phyloP scores from a whole-genome alignment of 2,797 vertebrate genomes.

The Sebastes diploproa region DNA sequence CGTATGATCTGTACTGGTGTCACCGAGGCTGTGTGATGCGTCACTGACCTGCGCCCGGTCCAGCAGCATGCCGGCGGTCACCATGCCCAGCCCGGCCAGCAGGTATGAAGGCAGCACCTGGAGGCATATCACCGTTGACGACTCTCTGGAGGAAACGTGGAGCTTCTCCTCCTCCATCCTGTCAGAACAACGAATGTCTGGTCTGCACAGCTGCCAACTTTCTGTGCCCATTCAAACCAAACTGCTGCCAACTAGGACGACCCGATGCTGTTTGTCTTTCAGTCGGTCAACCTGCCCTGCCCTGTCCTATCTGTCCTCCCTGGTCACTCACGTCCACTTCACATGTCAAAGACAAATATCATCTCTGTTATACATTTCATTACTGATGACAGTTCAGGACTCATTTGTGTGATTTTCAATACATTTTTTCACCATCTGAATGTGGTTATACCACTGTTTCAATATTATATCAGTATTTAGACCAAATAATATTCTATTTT shows the following conservation, averaged over 20 bases:
- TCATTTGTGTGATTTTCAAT: neutral
- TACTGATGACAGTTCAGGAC: neutral
- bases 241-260: slow-evolving; percentile 23
- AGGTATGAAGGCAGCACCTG: slow-evolving; percentile 87
- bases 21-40: neutral
- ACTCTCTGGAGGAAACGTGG: slow-evolving; percentile 74
- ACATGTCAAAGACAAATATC: neutral
- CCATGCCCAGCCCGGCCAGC: slow-evolving; percentile 89
- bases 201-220: neutral
- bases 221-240: neutral
- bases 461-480: neutral
- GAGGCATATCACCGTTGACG: slow-evolving; percentile 76
- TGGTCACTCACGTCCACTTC: neutral
- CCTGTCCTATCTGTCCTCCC: neutral
- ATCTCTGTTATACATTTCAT: neutral
- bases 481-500: neutral
- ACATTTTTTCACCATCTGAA: neutral
- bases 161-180: slow-evolving; percentile 70
- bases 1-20: neutral
- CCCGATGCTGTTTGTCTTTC: slow-evolving; percentile 31
- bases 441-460: neutral
- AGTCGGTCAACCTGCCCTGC: slow-evolving; percentile 11
- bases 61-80: slow-evolving; percentile 88
- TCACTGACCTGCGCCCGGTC: slow-evolving; percentile 87
- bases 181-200: slow-evolving; percentile 3